A percentile compares a stretch with the other conserved stretches of the same genome.
Evolutionary conservation across 2,113 vertebrate species (phyloP).

Genomic region (Myocastor coypus): DNA sequence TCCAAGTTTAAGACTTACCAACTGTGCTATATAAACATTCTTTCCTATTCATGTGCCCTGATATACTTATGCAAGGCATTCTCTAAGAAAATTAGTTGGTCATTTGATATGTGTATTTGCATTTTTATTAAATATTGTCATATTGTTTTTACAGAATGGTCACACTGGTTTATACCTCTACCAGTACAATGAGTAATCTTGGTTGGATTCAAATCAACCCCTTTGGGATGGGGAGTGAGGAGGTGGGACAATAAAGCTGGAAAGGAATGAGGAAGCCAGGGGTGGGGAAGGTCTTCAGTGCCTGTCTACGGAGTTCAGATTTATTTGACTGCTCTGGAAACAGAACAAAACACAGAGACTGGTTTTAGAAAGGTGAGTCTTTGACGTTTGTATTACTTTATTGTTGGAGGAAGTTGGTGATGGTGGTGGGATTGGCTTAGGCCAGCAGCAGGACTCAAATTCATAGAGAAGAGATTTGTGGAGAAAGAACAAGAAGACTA

Average conservation of each 20-base stretch:
- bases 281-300: not conserved
- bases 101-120: not conserved
- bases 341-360: not conserved
- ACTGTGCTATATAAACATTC: not conserved
- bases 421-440: not conserved
- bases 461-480: constrained; percentile 20
- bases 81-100: not conserved
- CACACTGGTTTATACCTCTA: not conserved
- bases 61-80: not conserved
- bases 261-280: constrained; percentile 13
- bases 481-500: not conserved
- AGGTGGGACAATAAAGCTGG: not conserved
- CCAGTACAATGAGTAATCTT: not conserved
- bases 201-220: not conserved
- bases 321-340: not conserved
- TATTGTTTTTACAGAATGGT: constrained; percentile 8
- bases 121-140: constrained; percentile 44
- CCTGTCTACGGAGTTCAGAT: constrained; percentile 3
- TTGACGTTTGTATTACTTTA: not conserved
- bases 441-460: not conserved
- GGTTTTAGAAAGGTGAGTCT: not conserved
- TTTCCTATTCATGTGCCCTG: not conserved
- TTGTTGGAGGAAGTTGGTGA: not conserved
- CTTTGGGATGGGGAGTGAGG: not conserved
- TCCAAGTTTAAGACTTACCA: not conserved